These are phyloP conservation scores for Rhabdophis nuchalis DNA, from an alignment of 2,797 vertebrate genomes.

Conservation along the genomic window DNA sequence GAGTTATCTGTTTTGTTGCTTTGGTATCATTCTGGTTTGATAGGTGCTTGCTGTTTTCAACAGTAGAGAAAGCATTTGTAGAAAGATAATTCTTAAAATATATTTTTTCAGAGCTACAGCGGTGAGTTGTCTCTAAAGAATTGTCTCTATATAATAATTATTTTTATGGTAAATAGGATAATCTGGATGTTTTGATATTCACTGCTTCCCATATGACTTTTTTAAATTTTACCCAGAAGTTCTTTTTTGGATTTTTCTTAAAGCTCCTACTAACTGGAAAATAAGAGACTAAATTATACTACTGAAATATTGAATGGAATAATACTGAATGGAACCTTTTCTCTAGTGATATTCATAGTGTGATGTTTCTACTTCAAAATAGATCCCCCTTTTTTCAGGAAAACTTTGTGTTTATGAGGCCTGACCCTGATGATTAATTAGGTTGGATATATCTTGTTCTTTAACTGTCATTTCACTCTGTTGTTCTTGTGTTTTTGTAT, in stretches of 20 bases:
- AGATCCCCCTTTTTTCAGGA: neutral
- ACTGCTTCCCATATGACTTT: neutral
- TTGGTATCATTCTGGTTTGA: fast-evolving
- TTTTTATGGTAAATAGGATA: neutral
- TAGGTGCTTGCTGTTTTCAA: neutral
- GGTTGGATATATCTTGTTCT: neutral
- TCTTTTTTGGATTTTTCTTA: neutral
- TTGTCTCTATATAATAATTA: neutral
- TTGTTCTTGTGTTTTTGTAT: neutral
- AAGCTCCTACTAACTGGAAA: neutral
- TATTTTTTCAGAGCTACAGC: fast-evolving
- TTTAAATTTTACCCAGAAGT: neutral
- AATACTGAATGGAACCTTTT: neutral
- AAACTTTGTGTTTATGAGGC: neutral
- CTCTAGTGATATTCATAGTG: neutral
- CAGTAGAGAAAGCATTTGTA: neutral
- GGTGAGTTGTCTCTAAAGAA: neutral
- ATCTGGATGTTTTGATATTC: neutral
- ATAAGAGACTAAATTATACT: neutral
- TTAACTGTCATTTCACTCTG: neutral
- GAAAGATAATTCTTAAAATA: neutral
- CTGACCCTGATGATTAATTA: neutral
- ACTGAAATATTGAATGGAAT: neutral
- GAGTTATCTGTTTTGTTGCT: conserved; percentile 44
- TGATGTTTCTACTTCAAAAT: neutral